Percentiles rank a stretch among this genome's conserved stretches.
Conservation (phyloP, 2,888 invertebrate genomes). For the Subacronicta megacephala region DNA sequence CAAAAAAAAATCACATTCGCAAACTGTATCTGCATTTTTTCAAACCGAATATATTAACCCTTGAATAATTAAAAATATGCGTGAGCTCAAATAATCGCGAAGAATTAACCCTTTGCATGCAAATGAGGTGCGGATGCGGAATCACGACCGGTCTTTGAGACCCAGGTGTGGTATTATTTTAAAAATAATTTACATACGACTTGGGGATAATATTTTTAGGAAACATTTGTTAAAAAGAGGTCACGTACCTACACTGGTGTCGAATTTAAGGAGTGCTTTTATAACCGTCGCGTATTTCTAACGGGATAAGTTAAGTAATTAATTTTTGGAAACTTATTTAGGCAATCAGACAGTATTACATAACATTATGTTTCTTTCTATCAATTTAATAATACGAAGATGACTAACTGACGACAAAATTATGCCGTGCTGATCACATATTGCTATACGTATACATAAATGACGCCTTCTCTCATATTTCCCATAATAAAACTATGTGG, state of each 20-base stretch:
- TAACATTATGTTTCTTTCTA: no score
- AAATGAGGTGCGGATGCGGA: constrained; percentile 80
- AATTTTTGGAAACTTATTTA: background rate
- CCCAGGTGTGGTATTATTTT: constrained; percentile 84
- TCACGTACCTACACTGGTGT: constrained; percentile 43
- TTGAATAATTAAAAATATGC: constrained; percentile 89
- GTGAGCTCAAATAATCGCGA: constrained; percentile 86
- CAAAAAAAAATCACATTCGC: constrained; percentile 71
- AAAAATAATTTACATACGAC: constrained; percentile 62
- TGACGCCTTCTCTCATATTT: no score
- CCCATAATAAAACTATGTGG: no score
- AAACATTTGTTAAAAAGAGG: constrained; percentile 48
- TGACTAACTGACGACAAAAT: no score
- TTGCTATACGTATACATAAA: no score
- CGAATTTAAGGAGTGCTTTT: constrained; percentile 10
- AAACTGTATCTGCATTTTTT: constrained; percentile 73
- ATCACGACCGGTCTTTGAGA: constrained; percentile 77
- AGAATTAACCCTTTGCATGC: constrained; percentile 88
- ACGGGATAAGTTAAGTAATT: background rate
- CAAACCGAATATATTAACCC: constrained; percentile 86
- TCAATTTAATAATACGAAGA: no score
- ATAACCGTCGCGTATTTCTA: constrained; percentile 2
- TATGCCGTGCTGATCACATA: no score
- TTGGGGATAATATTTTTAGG: constrained; percentile 57
- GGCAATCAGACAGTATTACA: background rate